These are phyloP conservation scores for Pavo muticus DNA, from an alignment of 2,113 vertebrate species.

Conservation along the genomic window DNA sequence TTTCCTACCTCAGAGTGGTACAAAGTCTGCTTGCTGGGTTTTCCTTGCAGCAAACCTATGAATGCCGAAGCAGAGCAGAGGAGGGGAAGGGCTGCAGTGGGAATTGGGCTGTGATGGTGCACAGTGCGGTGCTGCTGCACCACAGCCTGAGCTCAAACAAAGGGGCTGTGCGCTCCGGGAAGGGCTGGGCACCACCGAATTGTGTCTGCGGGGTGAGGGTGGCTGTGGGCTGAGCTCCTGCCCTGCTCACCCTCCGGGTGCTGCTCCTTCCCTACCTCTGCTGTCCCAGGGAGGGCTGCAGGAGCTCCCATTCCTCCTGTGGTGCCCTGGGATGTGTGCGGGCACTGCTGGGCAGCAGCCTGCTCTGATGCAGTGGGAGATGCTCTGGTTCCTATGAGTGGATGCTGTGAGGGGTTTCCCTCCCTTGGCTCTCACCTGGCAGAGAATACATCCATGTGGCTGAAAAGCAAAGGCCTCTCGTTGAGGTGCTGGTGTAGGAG, in stretches of 20 bases:
- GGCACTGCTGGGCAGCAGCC: not conserved
- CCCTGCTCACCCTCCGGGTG: not conserved
- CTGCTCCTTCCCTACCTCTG: no score
- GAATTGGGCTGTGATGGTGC: not conserved
- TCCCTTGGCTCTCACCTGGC: not conserved
- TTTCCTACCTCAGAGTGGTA: not conserved
- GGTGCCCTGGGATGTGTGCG: rapidly evolving
- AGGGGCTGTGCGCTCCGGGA: not conserved
- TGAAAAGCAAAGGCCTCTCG: not conserved
- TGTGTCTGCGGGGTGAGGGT: not conserved
- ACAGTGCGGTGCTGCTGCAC: no score
- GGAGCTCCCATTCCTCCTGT: not conserved
- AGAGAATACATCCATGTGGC: not conserved
- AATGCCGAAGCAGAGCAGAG: not conserved
- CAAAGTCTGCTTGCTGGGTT: not conserved
- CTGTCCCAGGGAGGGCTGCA: not conserved
- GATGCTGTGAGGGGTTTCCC: rapidly evolving
- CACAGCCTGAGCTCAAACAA: not conserved
- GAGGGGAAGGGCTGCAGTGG: rapidly evolving
- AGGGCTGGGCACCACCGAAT: not conserved
- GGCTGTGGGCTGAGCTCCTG: not conserved
- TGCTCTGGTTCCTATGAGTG: not conserved
- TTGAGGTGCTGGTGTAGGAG: rapidly evolving
- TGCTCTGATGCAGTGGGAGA: not conserved
- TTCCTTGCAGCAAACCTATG: not conserved